These are phyloP conservation scores for Leptarthrus brevirostris DNA, from an alignment of 2,888 invertebrate genomes.

Conservation along the genomic window DNA sequence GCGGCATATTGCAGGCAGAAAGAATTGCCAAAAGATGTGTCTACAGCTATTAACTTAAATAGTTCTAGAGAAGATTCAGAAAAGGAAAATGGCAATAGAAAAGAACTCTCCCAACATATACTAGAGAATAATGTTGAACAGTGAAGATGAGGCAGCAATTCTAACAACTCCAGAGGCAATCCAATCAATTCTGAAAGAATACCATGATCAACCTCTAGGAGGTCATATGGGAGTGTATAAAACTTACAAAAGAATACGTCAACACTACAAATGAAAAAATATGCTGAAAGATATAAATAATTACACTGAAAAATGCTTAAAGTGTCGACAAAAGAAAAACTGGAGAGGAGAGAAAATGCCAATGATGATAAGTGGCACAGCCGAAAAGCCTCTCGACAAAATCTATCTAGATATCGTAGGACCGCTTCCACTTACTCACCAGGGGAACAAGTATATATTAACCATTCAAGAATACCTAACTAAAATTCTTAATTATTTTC, in stretches of 20 bases:
- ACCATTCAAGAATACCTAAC: constrained; percentile 21
- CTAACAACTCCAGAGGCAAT: background rate
- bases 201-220: background rate
- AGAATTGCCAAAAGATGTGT: no score
- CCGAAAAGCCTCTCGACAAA: constrained; percentile 37
- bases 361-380: constrained; percentile 25
- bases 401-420: constrained; percentile 43
- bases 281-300: constrained; percentile 13
- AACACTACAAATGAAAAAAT: background rate
- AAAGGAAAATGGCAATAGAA: no score
- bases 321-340: constrained; percentile 10
- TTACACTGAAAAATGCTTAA: constrained; percentile 2
- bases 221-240: background rate
- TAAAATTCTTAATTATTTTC: background rate
- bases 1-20: no score
- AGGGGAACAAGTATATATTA: constrained; percentile 24
- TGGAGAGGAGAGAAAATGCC: background rate
- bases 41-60: no score
- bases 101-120: no score
- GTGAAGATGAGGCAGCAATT: no score
- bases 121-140: no score
- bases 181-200: background rate
- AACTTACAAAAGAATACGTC: background rate
- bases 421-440: background rate
- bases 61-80: no score